Base-by-base conservation (phyloP, 2,113 vertebrate genomes). In the Trogon surrucura region DNA sequence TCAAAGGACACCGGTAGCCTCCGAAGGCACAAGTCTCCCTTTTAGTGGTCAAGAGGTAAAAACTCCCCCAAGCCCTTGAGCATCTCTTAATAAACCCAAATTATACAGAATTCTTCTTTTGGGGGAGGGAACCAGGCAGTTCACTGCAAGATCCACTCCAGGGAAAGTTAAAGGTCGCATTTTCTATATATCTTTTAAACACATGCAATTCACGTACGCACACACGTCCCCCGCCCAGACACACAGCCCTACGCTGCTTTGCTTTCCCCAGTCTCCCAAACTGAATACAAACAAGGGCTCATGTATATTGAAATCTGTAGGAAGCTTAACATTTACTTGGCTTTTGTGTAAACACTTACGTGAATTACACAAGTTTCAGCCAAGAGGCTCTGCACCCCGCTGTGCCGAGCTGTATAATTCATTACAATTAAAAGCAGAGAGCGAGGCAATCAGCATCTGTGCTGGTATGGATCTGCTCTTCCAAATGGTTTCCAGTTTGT, bases 271-370 rank as follows among this genome's bases (percentile, higher is more conserved):
- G 34, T 16, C 77, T 58, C 80, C 61, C 88, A 78, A 88, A 75
- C 36, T 5, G 73, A 90, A 91, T 53, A 81, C 89, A 93, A 92
- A 94, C 88, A 80, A 48, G 66, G 77, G 57, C 54, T 71, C 93
- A 19, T 9, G 56, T 44, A 74, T 14, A 75, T 0, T 79, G 88
- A 77, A 93, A 88, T 84, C 95, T 65, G 90, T 86, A 91, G 91
- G 90, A 96, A 96, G 94, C 90, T 96, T 94, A 96, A 91, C 93
- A 92, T 94, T 92, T 90, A 73, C 91, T 93, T 85, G 97, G 94
- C 93, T 97, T 97, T 96, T 91, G 87, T 96, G 91, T 95, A 97
- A 97, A 97, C 94, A 97, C 91, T 93, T 64, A 86, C 2, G 41
- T 89, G 92, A 95, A 91, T 95, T 86, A 95, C 93, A 91, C 66